These are phyloP conservation scores for Volucella inanis DNA, from an alignment of 2,888 invertebrate species.

Conservation along the genomic window DNA sequence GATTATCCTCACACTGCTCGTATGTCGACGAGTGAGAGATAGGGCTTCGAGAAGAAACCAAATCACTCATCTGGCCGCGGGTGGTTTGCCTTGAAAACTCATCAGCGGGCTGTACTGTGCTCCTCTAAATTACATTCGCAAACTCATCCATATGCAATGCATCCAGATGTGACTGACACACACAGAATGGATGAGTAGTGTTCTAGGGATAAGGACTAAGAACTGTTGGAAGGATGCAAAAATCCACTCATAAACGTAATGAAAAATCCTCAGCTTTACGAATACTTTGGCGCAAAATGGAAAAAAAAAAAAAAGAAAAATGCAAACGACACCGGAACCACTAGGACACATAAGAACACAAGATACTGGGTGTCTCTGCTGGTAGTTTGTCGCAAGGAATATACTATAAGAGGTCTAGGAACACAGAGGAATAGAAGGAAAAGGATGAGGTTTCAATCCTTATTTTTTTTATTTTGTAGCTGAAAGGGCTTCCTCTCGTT, in stretches of 20 bases:
- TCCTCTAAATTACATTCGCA: conserved; percentile 55
- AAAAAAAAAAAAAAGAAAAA: conserved; percentile 19
- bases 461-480: conserved; percentile 6
- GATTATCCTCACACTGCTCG: conserved; percentile 46
- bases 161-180: conserved; percentile 50
- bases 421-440: conserved; percentile 37
- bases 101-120: conserved; percentile 8
- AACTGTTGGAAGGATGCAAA: conserved; percentile 25
- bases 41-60: conserved; percentile 28
- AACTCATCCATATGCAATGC: conserved; percentile 67
- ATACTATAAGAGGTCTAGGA: conserved; percentile 43
- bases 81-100: conserved; percentile 54
- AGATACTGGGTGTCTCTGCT: conserved; percentile 13
- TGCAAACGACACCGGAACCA: conserved; percentile 13
- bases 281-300: conserved; percentile 9
- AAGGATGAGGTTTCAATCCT: conserved; percentile 42
- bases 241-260: conserved; percentile 14
- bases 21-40: background rate
- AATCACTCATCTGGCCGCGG: conserved; percentile 40
- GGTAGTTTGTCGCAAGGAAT: conserved; percentile 8
- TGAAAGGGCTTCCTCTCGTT: conserved; percentile 48
- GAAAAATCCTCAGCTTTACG: conserved; percentile 31
- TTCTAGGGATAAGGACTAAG: conserved; percentile 40
- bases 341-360: conserved; percentile 35
- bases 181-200: conserved; percentile 35